A percentile compares a stretch with the other conserved stretches of the same genome.
Evolutionary conservation across 1,140 invertebrate species (phyloP).

Genomic region (Aphelinus certus): DNA sequence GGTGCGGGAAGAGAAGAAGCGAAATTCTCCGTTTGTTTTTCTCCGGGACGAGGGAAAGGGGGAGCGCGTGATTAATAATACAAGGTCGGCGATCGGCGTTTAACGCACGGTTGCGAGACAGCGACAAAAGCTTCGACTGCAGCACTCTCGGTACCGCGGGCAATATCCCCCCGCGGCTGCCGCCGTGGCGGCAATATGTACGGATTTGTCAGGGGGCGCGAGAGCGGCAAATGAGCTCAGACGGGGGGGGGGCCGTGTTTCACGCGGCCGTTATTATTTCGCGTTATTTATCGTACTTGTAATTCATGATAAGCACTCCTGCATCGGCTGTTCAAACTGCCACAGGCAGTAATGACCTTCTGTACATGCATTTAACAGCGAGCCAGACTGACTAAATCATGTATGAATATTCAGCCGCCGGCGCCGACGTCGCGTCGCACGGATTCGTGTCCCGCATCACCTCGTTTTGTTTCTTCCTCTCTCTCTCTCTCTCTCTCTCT

Average conservation of each 20-base stretch:
- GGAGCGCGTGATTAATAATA: too few species aligned
- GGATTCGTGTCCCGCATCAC: conserved; percentile 27
- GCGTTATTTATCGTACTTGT: conserved; percentile 37
- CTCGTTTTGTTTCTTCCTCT: conserved; percentile 51
- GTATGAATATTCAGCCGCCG: conserved; percentile 25
- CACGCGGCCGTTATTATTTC: conserved; percentile 15
- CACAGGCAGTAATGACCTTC: conserved; percentile 8
- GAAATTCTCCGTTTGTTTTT: too few species aligned
- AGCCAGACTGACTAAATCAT: not conserved
- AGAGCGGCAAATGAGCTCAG: conserved; percentile 7
- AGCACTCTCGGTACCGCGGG: too few species aligned
- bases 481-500: too few species aligned
- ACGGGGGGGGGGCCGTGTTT: not conserved
- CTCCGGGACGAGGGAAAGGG: too few species aligned
- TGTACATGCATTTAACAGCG: not conserved
- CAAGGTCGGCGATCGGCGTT: too few species aligned
- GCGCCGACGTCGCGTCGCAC: not conserved
- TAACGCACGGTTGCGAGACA: too few species aligned
- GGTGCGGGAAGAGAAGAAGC: too few species aligned
- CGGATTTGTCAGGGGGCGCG: conserved; percentile 25
- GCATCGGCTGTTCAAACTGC: conserved; percentile 24
- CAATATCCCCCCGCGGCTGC: too few species aligned
- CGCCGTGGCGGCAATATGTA: not conserved
- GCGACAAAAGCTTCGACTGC: too few species aligned
- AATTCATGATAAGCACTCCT: conserved; percentile 26